phyloP scores from a whole-genome alignment of 2,797 vertebrate genomes.

The Bovichtus diacanthus region DNA sequence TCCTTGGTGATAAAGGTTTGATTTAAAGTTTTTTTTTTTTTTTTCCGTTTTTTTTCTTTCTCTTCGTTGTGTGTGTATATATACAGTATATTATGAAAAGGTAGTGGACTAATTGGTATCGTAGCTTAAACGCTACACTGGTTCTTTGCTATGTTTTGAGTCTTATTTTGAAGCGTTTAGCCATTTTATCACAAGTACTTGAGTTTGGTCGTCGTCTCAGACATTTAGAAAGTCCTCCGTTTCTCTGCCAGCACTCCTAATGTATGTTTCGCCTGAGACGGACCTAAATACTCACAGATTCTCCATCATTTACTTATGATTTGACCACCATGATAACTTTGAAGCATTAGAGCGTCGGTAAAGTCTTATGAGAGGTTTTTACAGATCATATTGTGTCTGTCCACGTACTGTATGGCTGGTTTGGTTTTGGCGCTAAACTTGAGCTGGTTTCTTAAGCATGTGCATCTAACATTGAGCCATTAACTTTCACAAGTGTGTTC shows the following conservation, averaged over 20 bases:
- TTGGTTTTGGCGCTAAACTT: constrained; percentile 34
- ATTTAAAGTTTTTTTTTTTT: background rate
- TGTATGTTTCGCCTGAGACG: constrained; percentile 12
- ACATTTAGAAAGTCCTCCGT: constrained; percentile 17
- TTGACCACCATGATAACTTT: constrained; percentile 14
- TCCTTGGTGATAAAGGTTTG: constrained; percentile 35
- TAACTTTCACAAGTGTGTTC: background rate
- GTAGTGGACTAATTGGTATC: constrained; percentile 27
- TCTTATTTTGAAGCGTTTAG: constrained; percentile 54
- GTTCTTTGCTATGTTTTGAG: constrained; percentile 36
- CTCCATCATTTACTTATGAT: constrained; percentile 16
- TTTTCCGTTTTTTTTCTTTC: background rate
- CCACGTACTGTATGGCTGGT: constrained; percentile 9
- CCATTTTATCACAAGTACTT: constrained; percentile 32
- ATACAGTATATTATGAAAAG: constrained; percentile 18
- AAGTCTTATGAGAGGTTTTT: constrained; percentile 15
- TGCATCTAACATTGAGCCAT: background rate
- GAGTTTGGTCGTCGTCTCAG: constrained; percentile 13
- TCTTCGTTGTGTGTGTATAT: background rate
- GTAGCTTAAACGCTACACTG: constrained; percentile 27
- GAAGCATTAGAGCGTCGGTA: background rate
- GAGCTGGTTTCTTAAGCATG: constrained; percentile 36
- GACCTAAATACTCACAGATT: background rate
- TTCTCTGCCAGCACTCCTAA: constrained; percentile 24
- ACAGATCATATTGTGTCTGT: constrained; percentile 14